Conservation (phyloP, 1,140 invertebrate genomes). For the Archivesica marissinica region DNA sequence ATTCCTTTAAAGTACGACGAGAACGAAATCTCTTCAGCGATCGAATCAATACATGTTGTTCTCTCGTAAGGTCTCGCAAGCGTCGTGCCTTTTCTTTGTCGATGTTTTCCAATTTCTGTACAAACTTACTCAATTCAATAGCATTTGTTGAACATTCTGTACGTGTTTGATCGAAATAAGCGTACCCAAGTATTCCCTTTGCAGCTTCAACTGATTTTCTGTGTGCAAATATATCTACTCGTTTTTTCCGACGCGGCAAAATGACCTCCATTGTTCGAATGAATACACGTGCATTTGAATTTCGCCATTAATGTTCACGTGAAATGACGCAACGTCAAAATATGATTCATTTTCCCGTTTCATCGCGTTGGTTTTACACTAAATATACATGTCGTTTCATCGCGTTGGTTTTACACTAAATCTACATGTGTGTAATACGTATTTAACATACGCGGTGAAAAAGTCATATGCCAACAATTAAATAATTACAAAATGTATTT, state of each 20-base stretch:
- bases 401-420: no score
- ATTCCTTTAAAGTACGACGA: neutral
- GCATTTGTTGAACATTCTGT: conserved; percentile 56
- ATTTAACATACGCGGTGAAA: no score
- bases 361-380: no score
- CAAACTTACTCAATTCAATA: conserved; percentile 39
- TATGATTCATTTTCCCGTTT: conserved; percentile 8
- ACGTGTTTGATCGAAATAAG: conserved; percentile 45
- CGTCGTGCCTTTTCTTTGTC: conserved; percentile 49
- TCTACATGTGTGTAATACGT: no score
- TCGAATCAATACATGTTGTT: neutral
- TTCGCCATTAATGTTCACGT: neutral
- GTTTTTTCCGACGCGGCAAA: conserved; percentile 31
- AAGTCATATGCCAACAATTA: no score
- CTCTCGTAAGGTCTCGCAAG: conserved; percentile 33
- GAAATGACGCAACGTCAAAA: conserved; percentile 7
- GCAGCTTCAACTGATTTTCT: conserved; percentile 42
- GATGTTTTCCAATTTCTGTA: conserved; percentile 37
- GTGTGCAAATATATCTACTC: conserved; percentile 41
- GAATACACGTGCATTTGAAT: neutral
- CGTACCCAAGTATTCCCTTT: conserved; percentile 45
- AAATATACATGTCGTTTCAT: no score
- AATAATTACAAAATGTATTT: no score
- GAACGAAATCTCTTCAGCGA: conserved; percentile 1
- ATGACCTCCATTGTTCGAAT: conserved; percentile 25